A percentile compares a stretch with the other conserved stretches of the same genome.
phyloP scores from a whole-genome alignment of 1,140 invertebrate genomes.

The Batillaria attramentaria region DNA sequence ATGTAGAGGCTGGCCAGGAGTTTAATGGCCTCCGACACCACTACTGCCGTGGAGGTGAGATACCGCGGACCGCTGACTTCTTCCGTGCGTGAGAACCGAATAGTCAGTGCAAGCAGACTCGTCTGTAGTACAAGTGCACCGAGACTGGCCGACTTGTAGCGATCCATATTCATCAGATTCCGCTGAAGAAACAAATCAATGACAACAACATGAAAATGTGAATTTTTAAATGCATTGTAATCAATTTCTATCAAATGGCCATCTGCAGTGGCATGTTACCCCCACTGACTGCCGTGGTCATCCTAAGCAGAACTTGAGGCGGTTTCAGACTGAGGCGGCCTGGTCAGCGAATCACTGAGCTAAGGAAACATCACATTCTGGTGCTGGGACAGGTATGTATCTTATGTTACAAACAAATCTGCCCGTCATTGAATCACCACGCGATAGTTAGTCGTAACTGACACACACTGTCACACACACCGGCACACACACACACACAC shows the following conservation, averaged over 20 bases:
- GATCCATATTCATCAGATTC: slow-evolving; percentile 34
- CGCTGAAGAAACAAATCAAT: slow-evolving; percentile 24
- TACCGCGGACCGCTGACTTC: slow-evolving; percentile 85
- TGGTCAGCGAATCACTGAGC: too few relatives aligned
- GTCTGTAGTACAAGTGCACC: slow-evolving; percentile 94
- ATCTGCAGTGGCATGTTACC: too few relatives aligned
- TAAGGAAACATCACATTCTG: too few relatives aligned
- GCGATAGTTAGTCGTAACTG: too few relatives aligned
- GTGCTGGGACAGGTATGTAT: too few relatives aligned
- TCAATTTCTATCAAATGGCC: too few relatives aligned
- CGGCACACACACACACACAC: neutral
- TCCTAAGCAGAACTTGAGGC: too few relatives aligned
- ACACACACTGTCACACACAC: neutral
- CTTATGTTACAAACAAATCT: too few relatives aligned
- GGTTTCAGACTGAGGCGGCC: too few relatives aligned
- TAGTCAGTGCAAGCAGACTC: slow-evolving; percentile 90
- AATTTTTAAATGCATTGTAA: neutral
- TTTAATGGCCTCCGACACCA: slow-evolving; percentile 95
- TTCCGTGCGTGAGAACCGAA: slow-evolving; percentile 88
- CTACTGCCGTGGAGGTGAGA: slow-evolving; percentile 92
- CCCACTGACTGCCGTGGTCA: too few relatives aligned
- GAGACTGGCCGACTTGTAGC: slow-evolving; percentile 78
- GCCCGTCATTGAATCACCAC: too few relatives aligned
- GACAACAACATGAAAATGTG: neutral
- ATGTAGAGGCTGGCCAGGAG: slow-evolving; percentile 84